Base-by-base conservation (phyloP, 1,140 invertebrate genomes). In the Geopemphigus sp. region DNA sequence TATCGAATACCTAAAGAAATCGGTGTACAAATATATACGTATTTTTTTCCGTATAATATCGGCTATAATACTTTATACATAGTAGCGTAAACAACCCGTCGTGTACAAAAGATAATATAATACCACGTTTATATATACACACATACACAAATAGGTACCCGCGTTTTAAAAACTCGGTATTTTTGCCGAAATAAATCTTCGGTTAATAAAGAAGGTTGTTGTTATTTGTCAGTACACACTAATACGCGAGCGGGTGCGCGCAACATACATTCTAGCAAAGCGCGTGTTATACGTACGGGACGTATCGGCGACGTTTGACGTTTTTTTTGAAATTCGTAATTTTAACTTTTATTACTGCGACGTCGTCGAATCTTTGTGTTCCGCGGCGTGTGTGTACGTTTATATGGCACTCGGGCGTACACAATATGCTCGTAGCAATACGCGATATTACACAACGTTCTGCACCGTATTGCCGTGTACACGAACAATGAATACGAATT, bases 141-240 rank as follows among this genome's bases (percentile, higher is more conserved):
- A 53, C 1, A 53, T n/a, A 53, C 50, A 53, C 15, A 53, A n/a
- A n/a, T n/a, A n/a, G n/a, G n/a, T n/a, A 39, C 32, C 32, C 32
- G 32, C 32, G 32, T 17, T 3, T 54, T 54, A 19, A 17, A 54
- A n/a, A 17, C 53, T 19, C 19, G 53, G 15, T 54, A 19, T 54
- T 19, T 54, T 19, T 54, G 19, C 19, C 53, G 14, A 22, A 66
- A 66, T 66, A 66, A 66, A 14, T 45, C 63, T 66, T 66, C 39
- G 32, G 63, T 22, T 66, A 66, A 63, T 63, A 63, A 32, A 63
- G 61, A 17, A n/a, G n/a, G n/a, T n/a, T n/a, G 61, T 63, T 63
- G 26, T n/a, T 63, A 63, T 63, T 17, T 19, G 61, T 32, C 8
- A 6, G 3, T 22, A 56, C n/a, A 56, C 14, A 50, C 14, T 6